These are phyloP conservation scores for Heliconius erato DNA, from an alignment of 2,888 invertebrate species.

Conservation along the genomic window DNA sequence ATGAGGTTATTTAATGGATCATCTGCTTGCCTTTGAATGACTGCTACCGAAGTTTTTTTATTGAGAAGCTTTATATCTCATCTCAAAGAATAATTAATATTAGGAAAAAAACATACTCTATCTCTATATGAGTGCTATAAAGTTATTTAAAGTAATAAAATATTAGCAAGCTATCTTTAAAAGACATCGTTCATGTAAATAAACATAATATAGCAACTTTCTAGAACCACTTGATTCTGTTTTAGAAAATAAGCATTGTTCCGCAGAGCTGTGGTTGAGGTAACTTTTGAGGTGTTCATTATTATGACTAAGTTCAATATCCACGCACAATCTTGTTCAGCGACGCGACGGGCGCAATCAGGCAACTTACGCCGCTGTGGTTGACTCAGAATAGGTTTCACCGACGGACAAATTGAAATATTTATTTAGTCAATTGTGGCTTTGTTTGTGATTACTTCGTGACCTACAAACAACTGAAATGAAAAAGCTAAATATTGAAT, in stretches of 20 bases:
- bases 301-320: constrained; percentile 30
- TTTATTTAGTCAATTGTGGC: constrained; percentile 28
- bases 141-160: neutral
- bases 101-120: neutral
- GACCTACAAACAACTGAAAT: constrained; percentile 22
- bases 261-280: constrained; percentile 11
- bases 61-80: neutral
- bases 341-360: constrained; percentile 15
- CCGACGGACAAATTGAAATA: constrained; percentile 31
- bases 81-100: neutral
- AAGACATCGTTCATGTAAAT: neutral
- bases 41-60: neutral
- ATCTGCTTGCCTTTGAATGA: neutral
- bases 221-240: constrained; percentile 10
- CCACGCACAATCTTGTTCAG: constrained; percentile 17
- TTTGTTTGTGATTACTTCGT: constrained; percentile 21
- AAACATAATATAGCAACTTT: constrained; percentile 14
- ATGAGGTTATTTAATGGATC: constrained; percentile 9
- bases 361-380: constrained; percentile 17
- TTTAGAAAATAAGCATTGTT: constrained; percentile 31
- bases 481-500: constrained; percentile 24
- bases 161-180: neutral
- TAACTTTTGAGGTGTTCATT: constrained; percentile 19
- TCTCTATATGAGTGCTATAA: neutral
- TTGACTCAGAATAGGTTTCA: constrained; percentile 24